A percentile compares a stretch with the other conserved stretches of the same genome.
Evolutionary conservation across 37 sponge, comb jelly and placozoan species (phyloP).

Genomic region (Amphimedon queenslandica): DNA sequence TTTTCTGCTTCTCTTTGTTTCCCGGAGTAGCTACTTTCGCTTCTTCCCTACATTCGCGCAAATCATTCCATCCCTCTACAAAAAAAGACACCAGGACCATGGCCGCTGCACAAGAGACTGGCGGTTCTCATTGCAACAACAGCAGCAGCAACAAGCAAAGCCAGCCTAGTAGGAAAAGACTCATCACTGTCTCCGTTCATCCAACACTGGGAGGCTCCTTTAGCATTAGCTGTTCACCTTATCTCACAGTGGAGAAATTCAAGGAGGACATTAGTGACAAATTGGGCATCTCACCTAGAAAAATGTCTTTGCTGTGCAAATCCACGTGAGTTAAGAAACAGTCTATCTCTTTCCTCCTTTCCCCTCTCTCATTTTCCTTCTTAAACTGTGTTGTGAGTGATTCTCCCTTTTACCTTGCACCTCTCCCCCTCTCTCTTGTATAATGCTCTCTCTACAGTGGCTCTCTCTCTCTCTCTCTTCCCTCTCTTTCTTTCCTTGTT

Average conservation of each 20-base stretch:
- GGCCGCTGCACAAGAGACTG: not conserved
- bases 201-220: conserved; percentile 56
- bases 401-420: no score
- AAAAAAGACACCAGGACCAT: not conserved
- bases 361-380: not conserved
- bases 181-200: conserved; percentile 36
- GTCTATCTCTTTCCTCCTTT: not conserved
- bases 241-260: conserved; percentile 17
- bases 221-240: conserved; percentile 22
- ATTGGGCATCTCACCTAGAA: conserved; percentile 59
- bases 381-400: not conserved
- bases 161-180: not conserved
- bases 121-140: not conserved
- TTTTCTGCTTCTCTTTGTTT: no score
- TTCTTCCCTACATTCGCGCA: no score
- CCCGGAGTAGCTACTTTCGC: not conserved
- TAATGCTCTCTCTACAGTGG: not conserved
- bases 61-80: not conserved
- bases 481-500: no score
- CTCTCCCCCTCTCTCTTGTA: not conserved
- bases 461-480: not conserved
- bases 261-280: conserved; percentile 59
- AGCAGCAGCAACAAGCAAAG: not conserved
- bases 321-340: conserved; percentile 53
- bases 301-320: conserved; percentile 48